Evolutionary conservation across 2,797 vertebrate genomes (phyloP).

Genomic region (Anas flavirostris): DNA sequence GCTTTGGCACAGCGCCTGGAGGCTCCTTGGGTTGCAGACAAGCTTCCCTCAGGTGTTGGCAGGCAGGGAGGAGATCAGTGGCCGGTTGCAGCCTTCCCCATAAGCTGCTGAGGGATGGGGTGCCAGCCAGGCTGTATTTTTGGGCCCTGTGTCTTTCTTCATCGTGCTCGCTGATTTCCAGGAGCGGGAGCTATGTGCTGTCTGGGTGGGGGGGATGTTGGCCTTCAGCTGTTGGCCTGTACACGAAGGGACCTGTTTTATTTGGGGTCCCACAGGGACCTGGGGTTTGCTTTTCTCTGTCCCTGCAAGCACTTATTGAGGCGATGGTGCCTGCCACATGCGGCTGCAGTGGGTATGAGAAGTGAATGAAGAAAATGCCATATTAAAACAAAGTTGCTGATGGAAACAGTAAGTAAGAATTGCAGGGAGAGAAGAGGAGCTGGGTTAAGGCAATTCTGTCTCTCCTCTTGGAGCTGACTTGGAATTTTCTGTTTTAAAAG

Average conservation of each 20-base stretch:
- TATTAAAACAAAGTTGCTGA: not conserved
- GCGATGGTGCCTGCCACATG: not conserved
- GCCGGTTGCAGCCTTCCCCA: not conserved
- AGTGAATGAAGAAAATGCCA: not conserved
- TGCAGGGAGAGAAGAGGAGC: not conserved
- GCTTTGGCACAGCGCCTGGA: not conserved
- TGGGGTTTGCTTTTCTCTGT: not conserved
- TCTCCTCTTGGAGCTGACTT: conserved; percentile 15
- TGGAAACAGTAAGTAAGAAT: not conserved
- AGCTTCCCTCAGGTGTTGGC: not conserved
- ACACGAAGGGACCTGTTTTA: not conserved
- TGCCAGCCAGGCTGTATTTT: not conserved
- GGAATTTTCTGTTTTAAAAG: conserved; percentile 49
- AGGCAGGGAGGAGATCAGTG: not conserved
- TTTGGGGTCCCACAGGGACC: not conserved
- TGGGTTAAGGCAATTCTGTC: not conserved
- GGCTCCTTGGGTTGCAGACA: not conserved
- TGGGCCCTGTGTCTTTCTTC: not conserved
- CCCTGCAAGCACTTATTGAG: not conserved
- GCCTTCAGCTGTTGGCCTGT: not conserved
- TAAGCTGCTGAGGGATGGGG: not conserved
- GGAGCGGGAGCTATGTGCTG: not conserved
- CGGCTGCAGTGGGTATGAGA: not conserved
- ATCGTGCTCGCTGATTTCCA: not conserved
- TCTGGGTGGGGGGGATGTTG: not conserved